Evolutionary conservation across 2,888 invertebrate genomes (phyloP).

Genomic region (Chymomyza procnemis): DNA sequence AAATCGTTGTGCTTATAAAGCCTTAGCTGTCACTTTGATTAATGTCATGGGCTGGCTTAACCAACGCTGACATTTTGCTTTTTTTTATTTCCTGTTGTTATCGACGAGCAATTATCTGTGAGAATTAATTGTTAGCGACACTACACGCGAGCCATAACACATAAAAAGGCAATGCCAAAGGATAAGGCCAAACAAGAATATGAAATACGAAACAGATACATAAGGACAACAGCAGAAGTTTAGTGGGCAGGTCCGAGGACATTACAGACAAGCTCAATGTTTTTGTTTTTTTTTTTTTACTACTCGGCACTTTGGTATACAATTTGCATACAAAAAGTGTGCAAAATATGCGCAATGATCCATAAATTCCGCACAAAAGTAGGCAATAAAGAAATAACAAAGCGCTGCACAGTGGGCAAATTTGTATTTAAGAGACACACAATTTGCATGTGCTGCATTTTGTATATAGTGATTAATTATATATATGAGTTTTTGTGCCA

Average conservation of each 20-base stretch:
- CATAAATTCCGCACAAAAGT: slow-evolving; percentile 36
- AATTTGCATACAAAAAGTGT: slow-evolving; percentile 39
- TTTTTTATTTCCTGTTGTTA: slow-evolving; percentile 27
- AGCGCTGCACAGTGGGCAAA: slow-evolving; percentile 24
- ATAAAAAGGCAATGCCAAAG: slow-evolving; percentile 13
- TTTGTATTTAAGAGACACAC: not conserved
- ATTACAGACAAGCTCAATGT: not conserved
- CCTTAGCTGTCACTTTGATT: slow-evolving; percentile 10
- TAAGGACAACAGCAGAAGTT: not conserved
- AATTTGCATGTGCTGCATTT: not conserved
- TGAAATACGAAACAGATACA: not conserved
- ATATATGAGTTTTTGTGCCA: too few relatives aligned
- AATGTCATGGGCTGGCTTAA: not conserved
- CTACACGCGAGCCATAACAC: slow-evolving; percentile 36
- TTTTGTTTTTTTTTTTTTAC: too few relatives aligned
- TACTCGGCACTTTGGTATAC: not conserved
- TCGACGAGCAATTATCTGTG: slow-evolving; percentile 56
- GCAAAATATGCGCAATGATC: slow-evolving; percentile 23
- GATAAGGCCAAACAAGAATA: not conserved
- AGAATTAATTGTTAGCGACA: slow-evolving; percentile 57
- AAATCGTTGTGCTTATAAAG: slow-evolving; percentile 4
- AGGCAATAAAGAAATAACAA: slow-evolving; percentile 35
- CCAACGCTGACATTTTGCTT: not conserved
- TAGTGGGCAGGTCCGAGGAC: not conserved
- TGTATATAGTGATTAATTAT: not conserved